Percentiles rank a stretch among this genome's conserved stretches.
Conservation (phyloP, 2,113 vertebrate genomes). For the Baryphthengus martii region DNA sequence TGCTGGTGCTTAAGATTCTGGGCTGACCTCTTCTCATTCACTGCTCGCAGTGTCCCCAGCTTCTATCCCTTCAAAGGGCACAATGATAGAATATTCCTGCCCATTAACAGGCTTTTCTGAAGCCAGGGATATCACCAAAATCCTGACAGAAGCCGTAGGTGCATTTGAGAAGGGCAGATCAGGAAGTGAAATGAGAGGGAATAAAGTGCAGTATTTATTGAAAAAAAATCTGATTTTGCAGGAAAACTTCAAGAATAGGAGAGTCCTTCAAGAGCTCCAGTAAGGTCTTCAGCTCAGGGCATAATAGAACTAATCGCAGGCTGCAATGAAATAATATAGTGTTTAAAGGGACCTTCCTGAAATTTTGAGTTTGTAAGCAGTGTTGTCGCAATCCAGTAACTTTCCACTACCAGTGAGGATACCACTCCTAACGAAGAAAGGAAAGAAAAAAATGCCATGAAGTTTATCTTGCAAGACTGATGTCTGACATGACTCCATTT, state of each 20-base stretch:
- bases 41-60: neutral
- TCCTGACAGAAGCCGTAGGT: neutral
- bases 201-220: neutral
- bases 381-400: neutral
- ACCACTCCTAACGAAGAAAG: neutral
- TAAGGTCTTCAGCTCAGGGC: neutral
- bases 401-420: neutral
- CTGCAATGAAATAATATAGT: neutral
- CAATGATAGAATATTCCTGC: neutral
- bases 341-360: neutral
- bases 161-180: neutral
- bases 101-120: neutral
- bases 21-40: neutral
- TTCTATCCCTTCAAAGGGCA: neutral
- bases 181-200: neutral
- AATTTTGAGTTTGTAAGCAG: neutral
- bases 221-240: neutral
- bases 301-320: neutral
- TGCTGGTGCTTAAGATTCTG: neutral
- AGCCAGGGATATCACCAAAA: neutral
- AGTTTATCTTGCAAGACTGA: neutral
- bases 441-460: neutral
- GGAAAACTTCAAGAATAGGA: neutral
- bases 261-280: neutral
- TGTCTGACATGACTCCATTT: neutral